These are phyloP conservation scores for Muraenolepis orangiensis DNA, from an alignment of 2,797 vertebrate genomes.

Conservation along the genomic window DNA sequence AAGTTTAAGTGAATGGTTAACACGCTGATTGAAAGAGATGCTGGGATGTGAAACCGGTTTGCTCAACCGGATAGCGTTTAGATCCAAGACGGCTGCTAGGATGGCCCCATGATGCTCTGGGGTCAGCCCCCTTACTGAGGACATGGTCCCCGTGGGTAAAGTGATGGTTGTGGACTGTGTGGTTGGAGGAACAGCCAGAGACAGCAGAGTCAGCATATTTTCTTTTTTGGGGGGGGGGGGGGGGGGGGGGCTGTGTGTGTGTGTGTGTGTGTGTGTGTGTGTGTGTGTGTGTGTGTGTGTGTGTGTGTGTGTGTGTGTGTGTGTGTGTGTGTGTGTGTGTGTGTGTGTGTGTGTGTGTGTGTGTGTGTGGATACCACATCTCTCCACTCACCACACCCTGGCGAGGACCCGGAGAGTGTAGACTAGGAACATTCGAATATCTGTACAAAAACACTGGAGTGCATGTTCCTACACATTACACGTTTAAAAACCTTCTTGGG, in stretches of 20 bases:
- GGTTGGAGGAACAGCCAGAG: background rate
- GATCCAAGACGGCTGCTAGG: too few relatives aligned
- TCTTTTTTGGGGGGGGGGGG: background rate
- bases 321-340: slow-evolving; percentile 16
- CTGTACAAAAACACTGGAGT: background rate
- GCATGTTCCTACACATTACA: too few relatives aligned
- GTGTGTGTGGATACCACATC: slow-evolving; percentile 39
- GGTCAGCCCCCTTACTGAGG: background rate
- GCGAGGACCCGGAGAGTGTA: background rate
- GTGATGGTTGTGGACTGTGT: background rate
- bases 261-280: slow-evolving; percentile 57
- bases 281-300: slow-evolving; percentile 35
- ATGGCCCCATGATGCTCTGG: too few relatives aligned
- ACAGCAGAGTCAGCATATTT: background rate
- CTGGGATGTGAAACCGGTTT: background rate
- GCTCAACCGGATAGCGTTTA: too few relatives aligned
- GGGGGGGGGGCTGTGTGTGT: slow-evolving; percentile 42
- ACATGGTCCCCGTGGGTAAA: too few relatives aligned
- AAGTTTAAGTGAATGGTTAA: background rate
- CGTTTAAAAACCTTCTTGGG: too few relatives aligned
- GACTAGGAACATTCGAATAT: background rate
- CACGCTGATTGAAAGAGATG: background rate
- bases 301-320: slow-evolving; percentile 57
- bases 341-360: slow-evolving; percentile 56
- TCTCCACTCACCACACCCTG: slow-evolving; percentile 59